Evolutionary conservation across 2,113 vertebrate species (phyloP).

Genomic region (Brachyistius frenatus): DNA sequence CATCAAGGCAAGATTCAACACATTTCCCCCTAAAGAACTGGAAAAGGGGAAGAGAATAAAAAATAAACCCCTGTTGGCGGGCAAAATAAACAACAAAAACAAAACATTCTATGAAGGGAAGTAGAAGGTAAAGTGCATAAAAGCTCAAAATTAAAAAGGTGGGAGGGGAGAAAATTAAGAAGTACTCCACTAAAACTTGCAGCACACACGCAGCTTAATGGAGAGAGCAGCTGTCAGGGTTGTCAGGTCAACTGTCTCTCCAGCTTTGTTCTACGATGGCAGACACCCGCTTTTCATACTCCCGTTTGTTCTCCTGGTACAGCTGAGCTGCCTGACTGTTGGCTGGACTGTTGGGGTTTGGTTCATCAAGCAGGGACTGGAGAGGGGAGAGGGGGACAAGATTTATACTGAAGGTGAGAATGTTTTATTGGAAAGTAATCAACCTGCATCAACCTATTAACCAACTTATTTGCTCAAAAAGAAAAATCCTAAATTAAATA

Average conservation of each 20-base stretch:
- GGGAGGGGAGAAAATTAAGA: slow-evolving; percentile 74
- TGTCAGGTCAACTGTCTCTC: slow-evolving; percentile 95
- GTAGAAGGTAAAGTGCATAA: slow-evolving; percentile 85
- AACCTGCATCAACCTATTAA: neutral
- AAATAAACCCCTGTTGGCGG: slow-evolving; percentile 48
- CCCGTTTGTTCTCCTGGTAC: slow-evolving; percentile 99
- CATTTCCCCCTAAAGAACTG: slow-evolving; percentile 60
- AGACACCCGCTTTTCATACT: slow-evolving; percentile 98
- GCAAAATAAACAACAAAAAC: slow-evolving; percentile 25
- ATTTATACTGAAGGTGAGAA: neutral
- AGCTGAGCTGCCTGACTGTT: slow-evolving; percentile 99
- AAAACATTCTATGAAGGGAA: slow-evolving; percentile 55
- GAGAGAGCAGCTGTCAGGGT: slow-evolving; percentile 37
- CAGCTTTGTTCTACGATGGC: slow-evolving; percentile 99
- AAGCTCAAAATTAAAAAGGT: slow-evolving; percentile 81
- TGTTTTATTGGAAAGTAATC: neutral
- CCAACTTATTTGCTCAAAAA: neutral
- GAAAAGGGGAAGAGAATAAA: slow-evolving; percentile 51
- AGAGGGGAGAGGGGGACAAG: neutral
- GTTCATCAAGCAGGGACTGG: slow-evolving; percentile 97
- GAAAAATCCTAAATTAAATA: too few relatives aligned
- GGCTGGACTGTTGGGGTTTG: slow-evolving; percentile 98
- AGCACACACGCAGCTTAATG: slow-evolving; percentile 68
- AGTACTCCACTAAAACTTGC: slow-evolving; percentile 72
- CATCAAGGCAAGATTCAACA: slow-evolving; percentile 71